phyloP scores from a whole-genome alignment of 2,888 invertebrate species.

The Thysanoteuthis rhombus region DNA sequence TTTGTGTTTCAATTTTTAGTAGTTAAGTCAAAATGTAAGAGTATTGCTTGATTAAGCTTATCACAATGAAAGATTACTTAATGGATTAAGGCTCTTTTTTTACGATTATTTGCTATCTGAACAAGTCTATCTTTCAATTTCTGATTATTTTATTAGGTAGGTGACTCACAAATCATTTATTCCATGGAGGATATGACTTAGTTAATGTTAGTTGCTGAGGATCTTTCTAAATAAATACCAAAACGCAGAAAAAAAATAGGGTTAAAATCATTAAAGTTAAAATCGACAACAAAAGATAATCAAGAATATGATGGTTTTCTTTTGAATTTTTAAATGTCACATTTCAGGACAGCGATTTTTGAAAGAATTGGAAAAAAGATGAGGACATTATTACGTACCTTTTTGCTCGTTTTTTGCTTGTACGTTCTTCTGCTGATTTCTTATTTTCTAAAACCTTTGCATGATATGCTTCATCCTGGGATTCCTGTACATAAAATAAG shows the following conservation, averaged over 20 bases:
- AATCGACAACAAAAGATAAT: too few relatives aligned
- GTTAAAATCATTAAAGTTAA: not conserved
- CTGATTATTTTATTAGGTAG: too few relatives aligned
- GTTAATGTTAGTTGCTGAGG: not conserved
- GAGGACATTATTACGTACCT: slow-evolving; percentile 67
- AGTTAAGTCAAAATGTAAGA: too few relatives aligned
- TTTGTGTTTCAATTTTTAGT: not conserved
- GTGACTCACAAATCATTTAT: not conserved
- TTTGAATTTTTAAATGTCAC: not conserved
- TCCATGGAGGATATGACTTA: not conserved
- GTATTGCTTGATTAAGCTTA: too few relatives aligned
- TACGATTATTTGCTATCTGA: too few relatives aligned
- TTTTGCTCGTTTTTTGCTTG: slow-evolving; percentile 92
- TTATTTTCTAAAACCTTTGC: slow-evolving; percentile 81
- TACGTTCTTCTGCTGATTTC: slow-evolving; percentile 79
- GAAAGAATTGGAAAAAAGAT: not conserved
- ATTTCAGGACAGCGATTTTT: not conserved
- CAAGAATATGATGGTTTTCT: too few relatives aligned
- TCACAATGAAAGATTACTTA: too few relatives aligned
- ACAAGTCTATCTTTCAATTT: too few relatives aligned
- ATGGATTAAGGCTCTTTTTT: too few relatives aligned
- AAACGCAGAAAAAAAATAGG: not conserved
- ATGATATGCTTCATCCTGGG: slow-evolving; percentile 84
- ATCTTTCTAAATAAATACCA: not conserved
- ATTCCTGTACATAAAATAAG: slow-evolving; percentile 75